These are phyloP conservation scores for Dermatophagoides farinae DNA, from an alignment of 1,140 invertebrate genomes.

Conservation along the genomic window DNA sequence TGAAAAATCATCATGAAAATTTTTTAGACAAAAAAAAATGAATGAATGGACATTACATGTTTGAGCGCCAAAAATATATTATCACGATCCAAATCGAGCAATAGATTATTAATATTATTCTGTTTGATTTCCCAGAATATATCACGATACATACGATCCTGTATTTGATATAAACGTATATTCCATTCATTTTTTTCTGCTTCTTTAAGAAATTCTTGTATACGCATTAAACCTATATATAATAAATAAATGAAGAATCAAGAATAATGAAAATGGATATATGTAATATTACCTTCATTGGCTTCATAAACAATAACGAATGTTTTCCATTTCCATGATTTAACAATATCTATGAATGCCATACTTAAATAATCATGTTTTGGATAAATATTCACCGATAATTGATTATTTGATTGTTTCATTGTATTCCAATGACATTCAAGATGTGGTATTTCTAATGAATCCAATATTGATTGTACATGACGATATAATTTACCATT, in stretches of 20 bases:
- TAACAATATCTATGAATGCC: slow-evolving; percentile 6
- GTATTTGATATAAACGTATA: slow-evolving; percentile 5
- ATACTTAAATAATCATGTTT: background rate
- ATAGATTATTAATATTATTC: slow-evolving; percentile 11
- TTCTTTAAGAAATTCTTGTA: slow-evolving; percentile 26
- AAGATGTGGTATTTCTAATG: slow-evolving; percentile 54
- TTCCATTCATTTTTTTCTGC: slow-evolving; percentile 15
- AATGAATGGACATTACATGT: slow-evolving; percentile 7
- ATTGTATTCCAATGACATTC: slow-evolving; percentile 1
- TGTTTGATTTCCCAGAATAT: slow-evolving; percentile 22
- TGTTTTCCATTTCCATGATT: slow-evolving; percentile 55
- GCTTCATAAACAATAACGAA: slow-evolving; percentile 89
- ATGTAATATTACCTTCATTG: slow-evolving; percentile 49
- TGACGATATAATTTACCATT: slow-evolving; percentile 28
- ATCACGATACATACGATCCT: slow-evolving; percentile 19
- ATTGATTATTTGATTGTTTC: background rate
- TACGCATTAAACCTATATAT: slow-evolving; percentile 23
- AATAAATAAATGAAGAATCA: background rate
- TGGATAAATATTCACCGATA: slow-evolving; percentile 8
- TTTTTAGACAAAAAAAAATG: background rate
- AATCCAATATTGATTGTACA: slow-evolving; percentile 85
- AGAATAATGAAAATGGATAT: background rate
- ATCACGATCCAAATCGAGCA: slow-evolving; percentile 20
- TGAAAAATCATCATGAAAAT: background rate
- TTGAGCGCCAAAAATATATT: slow-evolving; percentile 19